These are phyloP conservation scores for Myotis findleyi DNA, from an alignment of 2,797 vertebrate species.

Conservation along the genomic window DNA sequence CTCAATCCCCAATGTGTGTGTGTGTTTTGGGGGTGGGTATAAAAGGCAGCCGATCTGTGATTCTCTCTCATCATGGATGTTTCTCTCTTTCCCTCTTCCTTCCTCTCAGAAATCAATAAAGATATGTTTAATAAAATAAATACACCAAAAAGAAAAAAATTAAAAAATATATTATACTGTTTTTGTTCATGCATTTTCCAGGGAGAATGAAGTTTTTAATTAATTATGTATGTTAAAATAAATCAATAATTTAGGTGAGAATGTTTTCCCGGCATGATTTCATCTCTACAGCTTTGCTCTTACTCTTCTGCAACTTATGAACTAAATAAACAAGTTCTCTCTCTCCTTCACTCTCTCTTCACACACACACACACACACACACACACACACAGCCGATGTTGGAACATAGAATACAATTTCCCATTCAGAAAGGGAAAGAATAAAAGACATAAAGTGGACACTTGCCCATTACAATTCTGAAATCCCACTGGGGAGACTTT, in stretches of 20 bases:
- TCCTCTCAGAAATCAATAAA: too few relatives aligned
- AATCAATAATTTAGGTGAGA: not conserved
- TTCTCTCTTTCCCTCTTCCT: too few relatives aligned
- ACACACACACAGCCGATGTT: not conserved
- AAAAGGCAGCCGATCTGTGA: too few relatives aligned
- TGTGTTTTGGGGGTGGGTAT: too few relatives aligned
- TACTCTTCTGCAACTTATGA: not conserved
- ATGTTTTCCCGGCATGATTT: not conserved
- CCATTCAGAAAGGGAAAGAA: not conserved
- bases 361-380: too few relatives aligned
- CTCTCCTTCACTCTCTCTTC: too few relatives aligned
- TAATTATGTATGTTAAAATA: not conserved
- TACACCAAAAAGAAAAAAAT: too few relatives aligned
- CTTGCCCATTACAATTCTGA: not conserved
- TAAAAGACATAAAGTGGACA: not conserved
- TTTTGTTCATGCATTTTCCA: not conserved
- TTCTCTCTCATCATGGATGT: too few relatives aligned
- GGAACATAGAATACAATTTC: not conserved
- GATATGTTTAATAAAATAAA: too few relatives aligned
- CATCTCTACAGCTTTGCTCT: not conserved
- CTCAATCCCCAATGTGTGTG: too few relatives aligned
- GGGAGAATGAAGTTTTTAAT: not conserved
- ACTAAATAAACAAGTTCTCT: not conserved
- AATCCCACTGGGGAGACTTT: not conserved
- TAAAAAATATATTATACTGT: not conserved